Percentiles rank a stretch among this genome's conserved stretches.
These are phyloP conservation scores for Danio choprae DNA, from an alignment of 2,797 vertebrate species.

Conservation along the genomic window DNA sequence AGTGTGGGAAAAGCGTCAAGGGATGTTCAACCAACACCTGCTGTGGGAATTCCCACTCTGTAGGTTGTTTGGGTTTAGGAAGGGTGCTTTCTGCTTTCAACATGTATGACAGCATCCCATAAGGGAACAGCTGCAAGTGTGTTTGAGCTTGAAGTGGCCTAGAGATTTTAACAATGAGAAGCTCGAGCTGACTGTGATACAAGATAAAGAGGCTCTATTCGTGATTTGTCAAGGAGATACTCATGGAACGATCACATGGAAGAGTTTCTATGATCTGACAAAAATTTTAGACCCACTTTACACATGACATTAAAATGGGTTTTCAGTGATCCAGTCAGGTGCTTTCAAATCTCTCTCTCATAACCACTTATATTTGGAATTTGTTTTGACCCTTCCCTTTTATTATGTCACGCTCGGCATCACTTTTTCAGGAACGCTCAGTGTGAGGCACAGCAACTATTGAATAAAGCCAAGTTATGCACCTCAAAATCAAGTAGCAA, in stretches of 20 bases:
- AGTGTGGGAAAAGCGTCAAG: background rate
- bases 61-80: conserved; percentile 48
- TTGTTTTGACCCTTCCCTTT: too few relatives aligned
- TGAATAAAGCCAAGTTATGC: too few relatives aligned
- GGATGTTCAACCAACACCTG: conserved; percentile 43
- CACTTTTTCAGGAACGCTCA: too few relatives aligned
- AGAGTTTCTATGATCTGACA: background rate
- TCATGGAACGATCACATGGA: conserved; percentile 25
- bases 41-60: conserved; percentile 13
- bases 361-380: too few relatives aligned
- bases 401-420: too few relatives aligned
- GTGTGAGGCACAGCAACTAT: too few relatives aligned
- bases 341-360: too few relatives aligned
- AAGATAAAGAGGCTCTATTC: conserved; percentile 34
- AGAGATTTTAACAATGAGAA: conserved; percentile 50
- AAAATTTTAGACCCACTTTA: background rate
- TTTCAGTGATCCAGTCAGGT: too few relatives aligned
- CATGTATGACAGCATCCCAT: conserved; percentile 14
- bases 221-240: conserved; percentile 42
- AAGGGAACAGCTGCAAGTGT: conserved; percentile 53
- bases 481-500: too few relatives aligned
- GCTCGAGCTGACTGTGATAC: conserved; percentile 19
- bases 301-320: too few relatives aligned
- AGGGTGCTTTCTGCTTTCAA: conserved; percentile 43
- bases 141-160: conserved; percentile 42